Percentiles rank a stretch among this genome's conserved stretches.
Evolutionary conservation across 1,140 invertebrate species (phyloP).

Genomic region (Tetragnatha versicolor): DNA sequence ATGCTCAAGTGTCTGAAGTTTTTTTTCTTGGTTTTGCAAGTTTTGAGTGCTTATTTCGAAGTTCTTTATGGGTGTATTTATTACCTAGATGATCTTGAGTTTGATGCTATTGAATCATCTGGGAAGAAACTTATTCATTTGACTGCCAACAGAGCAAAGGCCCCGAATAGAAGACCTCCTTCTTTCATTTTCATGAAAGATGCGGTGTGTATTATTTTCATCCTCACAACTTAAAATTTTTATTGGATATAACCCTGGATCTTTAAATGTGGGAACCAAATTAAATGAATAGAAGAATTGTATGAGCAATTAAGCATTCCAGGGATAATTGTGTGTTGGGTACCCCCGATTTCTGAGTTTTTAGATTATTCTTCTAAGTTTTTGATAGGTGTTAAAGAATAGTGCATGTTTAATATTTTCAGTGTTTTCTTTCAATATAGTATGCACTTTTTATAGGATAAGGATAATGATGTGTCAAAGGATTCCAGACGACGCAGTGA

Average conservation of each 20-base stretch:
- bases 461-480: background rate
- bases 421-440: too few species aligned
- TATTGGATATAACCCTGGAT: too few species aligned
- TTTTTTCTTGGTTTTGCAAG: background rate
- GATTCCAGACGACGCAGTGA: constrained; percentile 43
- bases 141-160: constrained; percentile 72
- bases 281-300: too few species aligned
- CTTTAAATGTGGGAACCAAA: too few species aligned
- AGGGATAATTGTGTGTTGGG: too few species aligned
- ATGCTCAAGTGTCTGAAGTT: background rate
- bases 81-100: constrained; percentile 63
- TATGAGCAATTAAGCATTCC: too few species aligned
- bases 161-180: constrained; percentile 70
- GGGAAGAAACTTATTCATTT: constrained; percentile 71
- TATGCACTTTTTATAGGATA: too few species aligned
- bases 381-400: too few species aligned
- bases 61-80: background rate
- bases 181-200: constrained; percentile 66
- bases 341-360: too few species aligned
- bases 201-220: constrained; percentile 36
- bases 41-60: background rate
- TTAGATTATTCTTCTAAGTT: too few species aligned
- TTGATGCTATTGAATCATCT: constrained; percentile 70
- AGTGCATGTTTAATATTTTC: too few species aligned
- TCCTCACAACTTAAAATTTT: too few species aligned